phyloP scores from a whole-genome alignment of 2,888 invertebrate species.

The Anoplius nigerrimus region DNA sequence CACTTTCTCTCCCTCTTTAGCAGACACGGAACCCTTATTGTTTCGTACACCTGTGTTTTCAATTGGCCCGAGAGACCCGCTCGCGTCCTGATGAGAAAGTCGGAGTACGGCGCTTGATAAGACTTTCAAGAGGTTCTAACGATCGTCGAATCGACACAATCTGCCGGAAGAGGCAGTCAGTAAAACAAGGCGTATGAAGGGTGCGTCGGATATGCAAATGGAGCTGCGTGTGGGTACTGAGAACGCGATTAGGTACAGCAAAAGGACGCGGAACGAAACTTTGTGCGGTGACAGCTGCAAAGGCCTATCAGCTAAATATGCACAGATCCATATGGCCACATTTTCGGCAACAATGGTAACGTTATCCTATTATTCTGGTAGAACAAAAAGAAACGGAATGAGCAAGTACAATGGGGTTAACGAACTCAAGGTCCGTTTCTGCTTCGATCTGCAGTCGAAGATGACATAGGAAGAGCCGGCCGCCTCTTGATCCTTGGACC shows the following conservation, averaged over 20 bases:
- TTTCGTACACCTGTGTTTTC: constrained; percentile 55
- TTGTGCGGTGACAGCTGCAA: background rate
- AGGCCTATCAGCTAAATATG: background rate
- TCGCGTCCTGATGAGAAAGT: constrained; percentile 21
- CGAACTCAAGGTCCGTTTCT: too few relatives aligned
- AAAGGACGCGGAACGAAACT: background rate
- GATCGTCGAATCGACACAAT: constrained; percentile 44
- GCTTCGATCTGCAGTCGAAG: too few relatives aligned
- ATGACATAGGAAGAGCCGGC: too few relatives aligned
- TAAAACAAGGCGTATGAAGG: background rate
- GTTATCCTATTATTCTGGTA: too few relatives aligned
- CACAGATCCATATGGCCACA: too few relatives aligned
- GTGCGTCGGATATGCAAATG: background rate
- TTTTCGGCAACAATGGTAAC: too few relatives aligned
- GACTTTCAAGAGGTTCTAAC: constrained; percentile 43
- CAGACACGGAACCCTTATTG: constrained; percentile 43
- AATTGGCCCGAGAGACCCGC: constrained; percentile 36
- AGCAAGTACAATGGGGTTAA: too few relatives aligned
- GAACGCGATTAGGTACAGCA: background rate
- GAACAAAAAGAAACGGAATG: too few relatives aligned
- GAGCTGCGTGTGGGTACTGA: background rate
- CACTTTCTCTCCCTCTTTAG: constrained; percentile 29
- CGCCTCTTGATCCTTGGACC: too few relatives aligned
- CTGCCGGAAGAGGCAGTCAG: constrained; percentile 9
- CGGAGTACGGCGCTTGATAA: constrained; percentile 37